Base-by-base conservation (phyloP, 2,113 vertebrate genomes). In the Myocastor coypus region DNA sequence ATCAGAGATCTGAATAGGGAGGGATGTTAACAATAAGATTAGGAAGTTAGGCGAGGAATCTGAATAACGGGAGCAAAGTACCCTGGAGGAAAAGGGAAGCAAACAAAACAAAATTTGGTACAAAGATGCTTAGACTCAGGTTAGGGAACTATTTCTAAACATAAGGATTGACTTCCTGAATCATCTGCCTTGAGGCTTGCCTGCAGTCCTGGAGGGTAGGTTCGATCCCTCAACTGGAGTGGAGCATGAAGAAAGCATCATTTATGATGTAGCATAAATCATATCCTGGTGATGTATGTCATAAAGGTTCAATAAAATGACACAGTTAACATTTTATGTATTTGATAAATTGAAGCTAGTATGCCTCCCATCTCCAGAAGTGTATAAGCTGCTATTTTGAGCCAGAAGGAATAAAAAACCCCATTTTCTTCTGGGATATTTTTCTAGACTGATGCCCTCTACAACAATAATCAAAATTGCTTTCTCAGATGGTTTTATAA, bases 271-370 rank as follows among this genome's bases (percentile, higher is more conserved):
- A 91, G 83, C 77, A 96, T 97, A 96, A 97, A 95, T 97, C 96
- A 96, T 91, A 87, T 75, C 86, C 89, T 61, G 81, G 96, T 93
- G 95, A 95, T 94, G 40, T 92, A 89, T 93, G 87, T 95, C 96
- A 97, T 97, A 97, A 97, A 97, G 84, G 0, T 94, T 95, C 93
- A 95, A 92, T 97, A 96, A 97, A 98, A 96, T 96, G 95, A 91
- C 91, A 93, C 94, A 96, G 93, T 96, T 97, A 97, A 96, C 96
- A 96, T 97, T 98, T 98, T 98, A 98, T 97, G 97, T 96, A 75
- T 92, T 97, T 97, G 97, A 97, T 94, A 97, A 97, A 97, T 96
- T 97, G 96, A 97, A 94, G 66, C 81, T 93, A 87, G 96, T 94
- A 96, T 97, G 97, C 87, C 50, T 97, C 92, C 92, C 61, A 42